These are phyloP conservation scores for Jacana jacana DNA, from an alignment of 2,113 vertebrate species.

Conservation along the genomic window DNA sequence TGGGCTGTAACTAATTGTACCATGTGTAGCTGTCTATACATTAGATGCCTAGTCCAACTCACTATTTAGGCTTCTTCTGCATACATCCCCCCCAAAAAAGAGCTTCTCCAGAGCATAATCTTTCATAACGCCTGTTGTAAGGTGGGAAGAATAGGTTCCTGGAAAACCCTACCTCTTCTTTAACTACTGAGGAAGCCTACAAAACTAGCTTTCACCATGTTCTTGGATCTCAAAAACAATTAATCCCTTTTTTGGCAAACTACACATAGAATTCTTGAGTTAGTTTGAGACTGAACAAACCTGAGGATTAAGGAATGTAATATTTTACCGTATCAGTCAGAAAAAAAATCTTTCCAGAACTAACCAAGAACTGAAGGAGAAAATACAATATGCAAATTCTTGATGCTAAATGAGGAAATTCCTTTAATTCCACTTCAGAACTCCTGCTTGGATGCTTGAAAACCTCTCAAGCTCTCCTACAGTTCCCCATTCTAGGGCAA, in stretches of 20 bases:
- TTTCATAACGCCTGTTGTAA: not conserved
- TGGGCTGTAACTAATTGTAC: not conserved
- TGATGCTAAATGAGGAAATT: not conserved
- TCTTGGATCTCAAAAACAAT: not conserved
- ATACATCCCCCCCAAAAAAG: not conserved
- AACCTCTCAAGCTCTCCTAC: not conserved
- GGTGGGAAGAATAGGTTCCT: not conserved
- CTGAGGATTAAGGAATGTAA: not conserved
- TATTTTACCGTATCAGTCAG: not conserved
- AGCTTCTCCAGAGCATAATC: not conserved
- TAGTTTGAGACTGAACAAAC: not conserved
- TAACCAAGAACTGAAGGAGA: not conserved
- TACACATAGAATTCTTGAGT: not conserved
- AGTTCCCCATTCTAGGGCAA: not conserved
- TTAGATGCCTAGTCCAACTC: not conserved
- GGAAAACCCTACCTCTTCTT: not conserved
- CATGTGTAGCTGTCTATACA: accelerated
- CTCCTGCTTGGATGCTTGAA: not conserved
- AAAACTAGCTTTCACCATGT: not conserved
- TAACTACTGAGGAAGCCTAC: not conserved
- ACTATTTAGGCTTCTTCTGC: not conserved
- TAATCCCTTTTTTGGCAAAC: not conserved
- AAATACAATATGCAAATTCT: not conserved
- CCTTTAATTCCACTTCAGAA: not conserved
- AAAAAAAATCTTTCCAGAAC: not conserved